phyloP scores from a whole-genome alignment of 2,797 vertebrate species.

The Parotocinclus haroldoi region DNA sequence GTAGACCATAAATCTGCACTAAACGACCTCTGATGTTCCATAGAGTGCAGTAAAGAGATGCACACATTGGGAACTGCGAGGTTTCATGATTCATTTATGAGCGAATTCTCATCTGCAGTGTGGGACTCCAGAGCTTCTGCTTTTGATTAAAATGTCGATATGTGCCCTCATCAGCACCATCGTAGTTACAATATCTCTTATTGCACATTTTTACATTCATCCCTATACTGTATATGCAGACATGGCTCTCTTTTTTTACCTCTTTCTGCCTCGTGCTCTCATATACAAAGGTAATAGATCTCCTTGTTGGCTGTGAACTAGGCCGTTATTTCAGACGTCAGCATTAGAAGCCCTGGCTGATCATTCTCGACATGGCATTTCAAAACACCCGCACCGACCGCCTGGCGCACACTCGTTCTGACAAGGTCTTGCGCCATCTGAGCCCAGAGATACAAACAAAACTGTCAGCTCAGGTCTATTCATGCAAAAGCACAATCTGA shows the following conservation, averaged over 20 bases:
- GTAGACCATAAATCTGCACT: slow-evolving; percentile 11
- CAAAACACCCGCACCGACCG: slow-evolving; percentile 19
- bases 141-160: slow-evolving; percentile 40
- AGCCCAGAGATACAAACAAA: slow-evolving; percentile 14
- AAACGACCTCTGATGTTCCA: slow-evolving; percentile 19
- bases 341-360: slow-evolving; percentile 26
- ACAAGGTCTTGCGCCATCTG: slow-evolving; percentile 19
- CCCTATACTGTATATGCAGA: not conserved
- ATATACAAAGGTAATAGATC: slow-evolving; percentile 12
- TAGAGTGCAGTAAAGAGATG: slow-evolving; percentile 25
- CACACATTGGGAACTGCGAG: slow-evolving; percentile 1
- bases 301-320: slow-evolving; percentile 37
- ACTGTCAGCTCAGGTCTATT: slow-evolving; percentile 15
- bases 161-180: slow-evolving; percentile 45
- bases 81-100: slow-evolving; percentile 44
- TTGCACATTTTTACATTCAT: slow-evolving; percentile 1
- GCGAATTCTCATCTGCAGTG: slow-evolving; percentile 36
- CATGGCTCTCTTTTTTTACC: not conserved
- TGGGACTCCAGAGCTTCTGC: slow-evolving; percentile 43
- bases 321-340: slow-evolving; percentile 32
- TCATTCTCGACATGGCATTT: slow-evolving; percentile 37
- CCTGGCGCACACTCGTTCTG: slow-evolving; percentile 23
- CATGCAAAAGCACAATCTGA: slow-evolving; percentile 17
- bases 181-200: slow-evolving; percentile 36
- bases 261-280: too few relatives aligned